A percentile compares a stretch with the other conserved stretches of the same genome.
phyloP scores from a whole-genome alignment of 53 echinoderm and acorn worm species.

The Pentamera pediparva region DNA sequence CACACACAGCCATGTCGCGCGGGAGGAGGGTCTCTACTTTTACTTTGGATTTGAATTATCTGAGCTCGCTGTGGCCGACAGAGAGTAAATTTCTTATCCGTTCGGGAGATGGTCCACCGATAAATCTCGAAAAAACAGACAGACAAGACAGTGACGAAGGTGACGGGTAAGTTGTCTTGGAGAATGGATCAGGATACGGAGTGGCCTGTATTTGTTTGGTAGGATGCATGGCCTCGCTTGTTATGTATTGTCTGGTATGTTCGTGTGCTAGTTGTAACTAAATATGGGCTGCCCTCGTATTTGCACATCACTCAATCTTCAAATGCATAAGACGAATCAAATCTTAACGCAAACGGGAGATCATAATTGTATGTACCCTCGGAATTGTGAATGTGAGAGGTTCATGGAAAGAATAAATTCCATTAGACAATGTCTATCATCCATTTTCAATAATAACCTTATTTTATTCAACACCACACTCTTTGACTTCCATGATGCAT shows the following conservation, averaged over 20 bases:
- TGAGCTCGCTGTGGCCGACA: conserved; percentile 12
- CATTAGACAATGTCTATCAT: no score
- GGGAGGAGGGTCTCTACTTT: conserved; percentile 16
- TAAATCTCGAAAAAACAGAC: conserved; percentile 5
- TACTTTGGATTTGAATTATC: conserved; percentile 26
- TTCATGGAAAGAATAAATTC: no score
- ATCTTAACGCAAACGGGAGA: no score
- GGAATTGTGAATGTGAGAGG: no score
- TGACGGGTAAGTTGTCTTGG: neutral
- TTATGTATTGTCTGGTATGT: neutral
- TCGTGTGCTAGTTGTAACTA: neutral
- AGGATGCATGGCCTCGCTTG: neutral
- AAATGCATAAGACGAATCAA: no score
- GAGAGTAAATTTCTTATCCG: conserved; percentile 26
- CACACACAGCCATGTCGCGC: conserved; percentile 22
- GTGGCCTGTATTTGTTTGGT: neutral
- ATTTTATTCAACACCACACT: no score
- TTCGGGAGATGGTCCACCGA: conserved; percentile 23
- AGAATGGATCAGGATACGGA: neutral
- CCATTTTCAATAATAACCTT: no score
- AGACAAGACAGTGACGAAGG: conserved; percentile 1
- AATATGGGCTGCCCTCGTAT: no score
- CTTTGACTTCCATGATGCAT: no score
- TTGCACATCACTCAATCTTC: no score
- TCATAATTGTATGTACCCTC: no score